phyloP scores from a whole-genome alignment of 2,888 invertebrate genomes.

The Lasius fuliginosus region DNA sequence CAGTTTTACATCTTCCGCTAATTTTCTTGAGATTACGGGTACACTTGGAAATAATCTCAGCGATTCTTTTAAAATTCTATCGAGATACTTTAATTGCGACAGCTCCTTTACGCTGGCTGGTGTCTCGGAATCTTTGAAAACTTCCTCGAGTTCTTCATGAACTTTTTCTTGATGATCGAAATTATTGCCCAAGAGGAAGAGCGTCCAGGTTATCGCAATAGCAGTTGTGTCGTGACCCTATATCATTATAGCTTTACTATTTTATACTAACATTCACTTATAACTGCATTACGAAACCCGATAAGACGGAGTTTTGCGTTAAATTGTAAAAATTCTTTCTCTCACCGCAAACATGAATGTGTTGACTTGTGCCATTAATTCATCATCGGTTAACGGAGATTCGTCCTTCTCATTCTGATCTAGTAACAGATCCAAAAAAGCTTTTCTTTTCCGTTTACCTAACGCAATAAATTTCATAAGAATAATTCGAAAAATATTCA shows the following conservation, averaged over 20 bases:
- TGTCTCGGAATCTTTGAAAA: conserved; percentile 82
- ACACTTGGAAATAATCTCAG: conserved; percentile 88
- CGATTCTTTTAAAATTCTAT: conserved; percentile 88
- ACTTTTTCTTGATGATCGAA: conserved; percentile 87
- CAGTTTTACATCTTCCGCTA: conserved; percentile 86
- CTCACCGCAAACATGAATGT: conserved; percentile 91
- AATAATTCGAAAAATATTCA: background rate
- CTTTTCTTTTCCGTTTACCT: conserved; percentile 88
- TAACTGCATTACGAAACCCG: background rate
- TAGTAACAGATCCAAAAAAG: conserved; percentile 90
- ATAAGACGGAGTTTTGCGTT: background rate
- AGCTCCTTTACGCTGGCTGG: conserved; percentile 79
- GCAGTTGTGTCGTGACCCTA: conserved; percentile 88
- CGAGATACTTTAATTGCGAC: conserved; percentile 87
- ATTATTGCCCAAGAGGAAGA: conserved; percentile 87
- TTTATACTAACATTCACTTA: background rate
- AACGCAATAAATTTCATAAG: background rate
- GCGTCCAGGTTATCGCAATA: conserved; percentile 87
- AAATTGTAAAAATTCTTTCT: conserved; percentile 55
- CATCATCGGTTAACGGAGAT: conserved; percentile 88
- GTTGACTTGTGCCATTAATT: conserved; percentile 91
- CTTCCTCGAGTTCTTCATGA: conserved; percentile 85
- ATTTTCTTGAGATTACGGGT: conserved; percentile 86
- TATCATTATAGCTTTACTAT: background rate
- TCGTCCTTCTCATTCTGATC: conserved; percentile 88